Conservation (phyloP, 2,888 invertebrate species). For the Coenonympha arcania region DNA sequence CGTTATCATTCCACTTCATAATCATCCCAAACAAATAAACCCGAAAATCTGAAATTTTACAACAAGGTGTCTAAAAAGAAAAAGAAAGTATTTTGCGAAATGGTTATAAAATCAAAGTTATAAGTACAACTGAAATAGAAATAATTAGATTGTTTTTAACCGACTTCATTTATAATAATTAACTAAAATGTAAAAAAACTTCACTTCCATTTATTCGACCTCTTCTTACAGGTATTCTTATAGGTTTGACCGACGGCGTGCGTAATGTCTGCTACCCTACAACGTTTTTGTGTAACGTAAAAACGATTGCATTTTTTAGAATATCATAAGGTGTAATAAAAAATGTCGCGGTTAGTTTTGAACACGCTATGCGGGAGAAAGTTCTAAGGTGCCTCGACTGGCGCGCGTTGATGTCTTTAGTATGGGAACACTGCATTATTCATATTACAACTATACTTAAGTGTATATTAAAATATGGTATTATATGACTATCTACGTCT, state of each 20-base stretch:
- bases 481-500: no score
- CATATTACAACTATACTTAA: no score
- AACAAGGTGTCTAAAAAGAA: no score
- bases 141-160: no score
- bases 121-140: not conserved
- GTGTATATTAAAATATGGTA: no score
- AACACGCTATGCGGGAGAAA: conserved; percentile 45
- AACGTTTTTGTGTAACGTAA: conserved; percentile 34
- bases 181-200: not conserved
- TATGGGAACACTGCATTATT: conserved; percentile 32
- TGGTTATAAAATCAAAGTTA: no score
- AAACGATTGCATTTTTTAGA: conserved; percentile 39
- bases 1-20: no score
- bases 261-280: conserved; percentile 39
- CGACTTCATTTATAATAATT: no score
- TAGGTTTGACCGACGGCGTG: conserved; percentile 20
- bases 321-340: conserved; percentile 57
- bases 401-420: conserved; percentile 57
- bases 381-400: conserved; percentile 30
- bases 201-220: conserved; percentile 30
- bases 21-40: no score
- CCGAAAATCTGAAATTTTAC: no score
- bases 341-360: conserved; percentile 54
- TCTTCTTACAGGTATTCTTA: conserved; percentile 17
- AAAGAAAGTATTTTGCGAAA: no score